Evolutionary conservation across 2,888 invertebrate species (phyloP).

Genomic region (Hydrotaea diabolus): DNA sequence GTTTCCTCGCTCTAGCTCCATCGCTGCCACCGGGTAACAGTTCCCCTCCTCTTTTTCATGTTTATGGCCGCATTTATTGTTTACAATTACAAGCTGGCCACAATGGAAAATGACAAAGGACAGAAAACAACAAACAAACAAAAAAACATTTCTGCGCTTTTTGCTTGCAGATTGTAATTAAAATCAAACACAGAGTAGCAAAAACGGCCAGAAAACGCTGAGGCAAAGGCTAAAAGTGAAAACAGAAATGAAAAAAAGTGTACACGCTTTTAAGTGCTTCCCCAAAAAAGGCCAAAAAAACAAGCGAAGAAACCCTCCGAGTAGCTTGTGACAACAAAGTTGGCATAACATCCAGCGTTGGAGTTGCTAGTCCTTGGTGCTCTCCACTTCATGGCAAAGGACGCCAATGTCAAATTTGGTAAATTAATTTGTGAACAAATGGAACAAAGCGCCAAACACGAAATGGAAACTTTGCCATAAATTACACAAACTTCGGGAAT

Average conservation of each 20-base stretch:
- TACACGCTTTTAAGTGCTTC: constrained; percentile 44
- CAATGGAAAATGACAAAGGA: constrained; percentile 9
- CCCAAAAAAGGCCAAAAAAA: too few relatives aligned
- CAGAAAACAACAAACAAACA: constrained; percentile 1
- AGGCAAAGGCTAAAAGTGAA: background rate
- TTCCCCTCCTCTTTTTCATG: background rate
- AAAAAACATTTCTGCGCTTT: constrained; percentile 21
- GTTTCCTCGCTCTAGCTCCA: background rate
- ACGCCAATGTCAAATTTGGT: constrained; percentile 47
- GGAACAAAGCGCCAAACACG: too few relatives aligned
- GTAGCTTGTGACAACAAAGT: constrained; percentile 12
- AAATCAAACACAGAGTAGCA: constrained; percentile 13
- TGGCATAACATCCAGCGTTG: constrained; percentile 47
- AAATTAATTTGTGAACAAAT: constrained; percentile 33
- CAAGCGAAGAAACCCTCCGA: too few relatives aligned
- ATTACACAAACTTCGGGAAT: background rate
- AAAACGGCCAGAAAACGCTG: background rate
- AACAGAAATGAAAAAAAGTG: background rate
- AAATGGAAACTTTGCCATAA: background rate
- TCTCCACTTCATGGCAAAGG: background rate
- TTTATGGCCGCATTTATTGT: constrained; percentile 40
- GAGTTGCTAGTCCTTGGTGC: background rate
- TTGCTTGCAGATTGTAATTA: constrained; percentile 52
- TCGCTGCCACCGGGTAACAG: background rate
- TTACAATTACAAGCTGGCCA: constrained; percentile 37